A percentile compares a stretch with the other conserved stretches of the same genome.
Evolutionary conservation across 2,797 vertebrate species (phyloP).

Genomic region (Myotis planiceps): DNA sequence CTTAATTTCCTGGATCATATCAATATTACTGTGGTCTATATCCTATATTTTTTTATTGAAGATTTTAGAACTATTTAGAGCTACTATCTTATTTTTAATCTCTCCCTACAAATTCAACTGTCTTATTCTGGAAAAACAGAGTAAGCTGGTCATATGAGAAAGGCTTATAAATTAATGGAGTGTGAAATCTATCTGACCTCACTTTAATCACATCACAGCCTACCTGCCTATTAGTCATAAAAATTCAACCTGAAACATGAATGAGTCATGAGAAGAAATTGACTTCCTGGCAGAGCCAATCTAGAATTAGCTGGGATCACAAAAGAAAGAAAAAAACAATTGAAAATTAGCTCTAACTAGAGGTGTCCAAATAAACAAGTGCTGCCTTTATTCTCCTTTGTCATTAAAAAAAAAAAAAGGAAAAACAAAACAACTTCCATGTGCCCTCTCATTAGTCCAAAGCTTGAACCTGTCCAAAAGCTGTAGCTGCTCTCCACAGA

Average conservation of each 20-base stretch:
- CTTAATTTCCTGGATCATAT: conserved; percentile 45
- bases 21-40: conserved; percentile 5
- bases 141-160: conserved; percentile 61
- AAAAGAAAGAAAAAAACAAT: background rate
- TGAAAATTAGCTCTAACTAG: background rate
- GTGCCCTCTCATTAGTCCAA: background rate
- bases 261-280: background rate
- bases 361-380: conserved; percentile 25
- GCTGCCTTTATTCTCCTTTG: conserved; percentile 12
- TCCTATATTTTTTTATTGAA: background rate
- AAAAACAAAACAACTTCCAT: background rate
- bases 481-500: too few species aligned
- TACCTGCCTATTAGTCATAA: conserved; percentile 41
- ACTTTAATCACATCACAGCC: conserved; percentile 45
- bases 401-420: background rate
- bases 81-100: conserved; percentile 52
- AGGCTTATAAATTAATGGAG: conserved; percentile 70
- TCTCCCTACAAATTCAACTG: conserved; percentile 16
- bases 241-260: conserved; percentile 60
- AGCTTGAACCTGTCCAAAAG: too few species aligned
- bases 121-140: conserved; percentile 61
- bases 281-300: conserved; percentile 38
- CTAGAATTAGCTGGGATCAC: background rate
- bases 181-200: conserved; percentile 54
- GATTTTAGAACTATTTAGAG: conserved; percentile 21